Evolutionary conservation across 2,113 vertebrate genomes (phyloP).

Genomic region (Burhinus oedicnemus): DNA sequence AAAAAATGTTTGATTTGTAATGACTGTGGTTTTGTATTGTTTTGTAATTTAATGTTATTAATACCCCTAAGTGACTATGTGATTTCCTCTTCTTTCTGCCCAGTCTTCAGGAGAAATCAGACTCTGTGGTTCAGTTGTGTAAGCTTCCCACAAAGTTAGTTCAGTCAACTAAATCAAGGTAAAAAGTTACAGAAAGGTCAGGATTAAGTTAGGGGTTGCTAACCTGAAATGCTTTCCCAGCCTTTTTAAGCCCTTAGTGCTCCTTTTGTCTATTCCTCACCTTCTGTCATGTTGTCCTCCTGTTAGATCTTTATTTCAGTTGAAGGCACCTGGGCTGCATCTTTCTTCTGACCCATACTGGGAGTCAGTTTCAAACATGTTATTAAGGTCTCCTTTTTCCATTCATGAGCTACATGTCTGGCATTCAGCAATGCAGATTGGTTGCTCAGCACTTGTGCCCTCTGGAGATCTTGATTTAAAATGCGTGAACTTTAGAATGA

Average conservation of each 20-base stretch:
- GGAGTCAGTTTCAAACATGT: constrained; percentile 25
- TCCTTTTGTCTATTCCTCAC: constrained; percentile 57
- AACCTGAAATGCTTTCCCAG: constrained; percentile 42
- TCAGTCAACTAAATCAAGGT: constrained; percentile 61
- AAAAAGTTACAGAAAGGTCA: constrained; percentile 58
- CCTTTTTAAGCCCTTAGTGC: constrained; percentile 42
- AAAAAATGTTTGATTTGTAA: neutral
- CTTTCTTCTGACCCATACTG: constrained; percentile 24
- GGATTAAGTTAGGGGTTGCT: constrained; percentile 58
- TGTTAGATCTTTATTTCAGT: constrained; percentile 56
- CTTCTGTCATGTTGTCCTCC: constrained; percentile 35
- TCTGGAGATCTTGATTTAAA: constrained; percentile 2
- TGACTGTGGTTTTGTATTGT: neutral
- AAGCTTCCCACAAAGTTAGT: constrained; percentile 65
- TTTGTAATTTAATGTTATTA: neutral
- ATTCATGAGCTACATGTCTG: neutral
- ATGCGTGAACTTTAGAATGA: neutral
- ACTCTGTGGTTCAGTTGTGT: neutral
- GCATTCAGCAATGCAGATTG: constrained; percentile 26
- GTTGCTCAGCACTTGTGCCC: neutral
- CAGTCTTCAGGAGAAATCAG: constrained; percentile 5
- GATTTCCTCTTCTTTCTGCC: neutral
- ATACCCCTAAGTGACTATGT: neutral
- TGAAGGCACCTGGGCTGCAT: constrained; percentile 49
- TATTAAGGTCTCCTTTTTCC: constrained; percentile 28